A percentile compares a stretch with the other conserved stretches of the same genome.
phyloP scores from a whole-genome alignment of 2,888 invertebrate genomes.

The Plebejus anna region DNA sequence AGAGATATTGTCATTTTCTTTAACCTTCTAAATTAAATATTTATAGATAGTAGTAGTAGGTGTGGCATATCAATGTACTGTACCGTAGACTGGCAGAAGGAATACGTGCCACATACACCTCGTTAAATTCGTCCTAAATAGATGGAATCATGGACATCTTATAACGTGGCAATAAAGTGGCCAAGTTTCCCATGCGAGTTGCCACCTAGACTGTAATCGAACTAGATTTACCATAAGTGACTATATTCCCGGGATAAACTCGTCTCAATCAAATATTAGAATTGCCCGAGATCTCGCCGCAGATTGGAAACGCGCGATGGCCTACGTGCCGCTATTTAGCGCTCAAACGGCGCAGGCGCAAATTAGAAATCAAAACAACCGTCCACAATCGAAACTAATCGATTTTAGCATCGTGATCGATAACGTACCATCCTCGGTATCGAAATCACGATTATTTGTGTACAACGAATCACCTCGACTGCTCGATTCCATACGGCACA shows the following conservation, averaged over 20 bases:
- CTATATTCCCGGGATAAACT: constrained; percentile 4
- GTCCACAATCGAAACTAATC: constrained; percentile 75
- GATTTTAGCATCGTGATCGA: constrained; percentile 75
- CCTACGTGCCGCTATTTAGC: constrained; percentile 78
- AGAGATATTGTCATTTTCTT: background rate
- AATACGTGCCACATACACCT: background rate
- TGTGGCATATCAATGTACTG: background rate
- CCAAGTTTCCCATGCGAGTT: background rate
- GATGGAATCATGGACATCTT: background rate
- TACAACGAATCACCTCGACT: constrained; percentile 43
- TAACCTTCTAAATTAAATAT: background rate
- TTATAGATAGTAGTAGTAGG: background rate
- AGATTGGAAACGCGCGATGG: constrained; percentile 65
- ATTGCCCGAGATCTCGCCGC: constrained; percentile 33
- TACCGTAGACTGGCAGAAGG: background rate
- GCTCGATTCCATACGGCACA: constrained; percentile 35
- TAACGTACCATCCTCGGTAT: constrained; percentile 72
- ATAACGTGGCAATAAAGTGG: background rate
- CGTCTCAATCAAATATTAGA: constrained; percentile 28
- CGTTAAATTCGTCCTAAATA: background rate
- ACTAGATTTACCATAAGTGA: constrained; percentile 11
- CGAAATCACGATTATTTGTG: constrained; percentile 73
- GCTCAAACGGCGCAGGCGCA: constrained; percentile 73
- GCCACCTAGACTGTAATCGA: background rate
- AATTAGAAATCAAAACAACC: constrained; percentile 80